phyloP scores from a whole-genome alignment of 2,797 vertebrate species.

The Chloroceryle amazona region DNA sequence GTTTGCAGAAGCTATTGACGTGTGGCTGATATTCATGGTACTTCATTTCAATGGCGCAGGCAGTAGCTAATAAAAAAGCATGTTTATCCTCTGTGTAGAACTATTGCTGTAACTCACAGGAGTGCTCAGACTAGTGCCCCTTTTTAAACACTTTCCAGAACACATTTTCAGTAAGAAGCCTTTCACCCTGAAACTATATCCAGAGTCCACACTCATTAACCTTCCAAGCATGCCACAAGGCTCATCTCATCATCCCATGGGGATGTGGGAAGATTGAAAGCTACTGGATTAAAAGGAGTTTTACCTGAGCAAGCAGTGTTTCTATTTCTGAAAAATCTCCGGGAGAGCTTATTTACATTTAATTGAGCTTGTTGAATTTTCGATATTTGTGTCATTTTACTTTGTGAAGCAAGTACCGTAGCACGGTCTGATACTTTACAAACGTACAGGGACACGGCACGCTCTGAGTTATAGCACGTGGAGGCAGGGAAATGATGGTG shows the following conservation, averaged over 20 bases:
- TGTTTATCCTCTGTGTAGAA: not conserved
- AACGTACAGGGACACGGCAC: not conserved
- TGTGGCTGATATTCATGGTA: not conserved
- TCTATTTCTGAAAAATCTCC: constrained; percentile 43
- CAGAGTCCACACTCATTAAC: constrained; percentile 41
- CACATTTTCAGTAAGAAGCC: not conserved
- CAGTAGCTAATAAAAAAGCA: not conserved
- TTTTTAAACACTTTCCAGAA: not conserved
- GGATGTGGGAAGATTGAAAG: constrained; percentile 45
- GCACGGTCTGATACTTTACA: not conserved
- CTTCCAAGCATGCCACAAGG: constrained; percentile 13
- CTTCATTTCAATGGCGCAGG: not conserved
- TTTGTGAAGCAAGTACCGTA: not conserved
- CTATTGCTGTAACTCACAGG: not conserved
- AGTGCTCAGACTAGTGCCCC: not conserved
- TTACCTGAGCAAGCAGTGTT: constrained; percentile 23
- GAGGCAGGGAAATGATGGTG: not conserved
- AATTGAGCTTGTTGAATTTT: constrained; percentile 8
- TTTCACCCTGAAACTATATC: constrained; percentile 2
- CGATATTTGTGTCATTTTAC: not conserved
- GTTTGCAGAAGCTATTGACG: not conserved
- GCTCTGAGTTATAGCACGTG: not conserved
- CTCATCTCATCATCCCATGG: constrained; percentile 46
- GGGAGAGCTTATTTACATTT: constrained; percentile 34
- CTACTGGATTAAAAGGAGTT: constrained; percentile 42